Evolutionary conservation across 1,140 invertebrate genomes (phyloP).

Genomic region (Sminthurinus signatus): DNA sequence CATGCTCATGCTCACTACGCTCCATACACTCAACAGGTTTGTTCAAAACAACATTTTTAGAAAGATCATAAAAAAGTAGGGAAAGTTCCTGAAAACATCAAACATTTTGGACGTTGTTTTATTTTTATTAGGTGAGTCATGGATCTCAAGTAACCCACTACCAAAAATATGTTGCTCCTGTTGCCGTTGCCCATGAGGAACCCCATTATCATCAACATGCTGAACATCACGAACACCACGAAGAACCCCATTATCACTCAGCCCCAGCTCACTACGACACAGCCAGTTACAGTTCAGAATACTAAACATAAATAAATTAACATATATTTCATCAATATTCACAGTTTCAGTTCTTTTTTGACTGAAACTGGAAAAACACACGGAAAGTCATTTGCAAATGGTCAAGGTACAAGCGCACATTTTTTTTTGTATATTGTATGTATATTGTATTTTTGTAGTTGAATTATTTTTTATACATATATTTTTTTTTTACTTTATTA

Average conservation of each 20-base stretch:
- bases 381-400: too few species aligned
- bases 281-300: too few species aligned
- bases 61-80: neutral
- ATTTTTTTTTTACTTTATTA: too few species aligned
- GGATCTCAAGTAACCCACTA: neutral
- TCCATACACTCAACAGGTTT: neutral
- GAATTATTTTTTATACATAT: too few species aligned
- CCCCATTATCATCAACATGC: neutral
- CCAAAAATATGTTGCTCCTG: neutral
- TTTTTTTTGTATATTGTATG: too few species aligned
- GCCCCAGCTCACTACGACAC: too few species aligned
- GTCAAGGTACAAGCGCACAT: neutral
- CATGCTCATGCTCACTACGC: neutral
- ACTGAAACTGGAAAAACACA: too few species aligned
- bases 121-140: neutral
- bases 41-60: neutral
- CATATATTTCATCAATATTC: too few species aligned
- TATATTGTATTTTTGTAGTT: too few species aligned
- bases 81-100: neutral
- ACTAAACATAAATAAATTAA: too few species aligned
- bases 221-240: neutral
- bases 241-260: too few species aligned
- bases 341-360: neutral
- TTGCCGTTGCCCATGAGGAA: too few species aligned
- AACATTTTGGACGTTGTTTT: neutral